phyloP scores from a whole-genome alignment of 1,140 invertebrate genomes.

The Coptotermes formosanus region DNA sequence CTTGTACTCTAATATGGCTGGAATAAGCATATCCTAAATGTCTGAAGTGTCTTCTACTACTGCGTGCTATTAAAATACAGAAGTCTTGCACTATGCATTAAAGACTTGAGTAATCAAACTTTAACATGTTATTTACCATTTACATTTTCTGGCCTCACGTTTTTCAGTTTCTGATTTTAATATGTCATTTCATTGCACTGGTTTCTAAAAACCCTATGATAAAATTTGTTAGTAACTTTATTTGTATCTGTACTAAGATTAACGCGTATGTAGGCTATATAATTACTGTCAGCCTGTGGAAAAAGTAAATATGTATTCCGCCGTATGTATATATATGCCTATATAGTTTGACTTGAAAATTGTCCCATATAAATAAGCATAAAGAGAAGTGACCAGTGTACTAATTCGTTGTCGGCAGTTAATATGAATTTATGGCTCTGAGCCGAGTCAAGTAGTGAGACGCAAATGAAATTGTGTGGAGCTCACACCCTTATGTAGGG shows the following conservation, averaged over 20 bases:
- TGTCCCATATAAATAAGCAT: background rate
- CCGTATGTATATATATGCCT: background rate
- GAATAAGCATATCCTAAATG: no score
- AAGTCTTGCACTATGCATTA: no score
- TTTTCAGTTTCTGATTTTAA: no score
- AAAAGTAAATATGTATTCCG: background rate
- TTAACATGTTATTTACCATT: no score
- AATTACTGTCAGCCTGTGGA: background rate
- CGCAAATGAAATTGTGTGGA: slow-evolving; percentile 8
- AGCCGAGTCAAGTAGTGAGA: background rate
- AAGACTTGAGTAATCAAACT: no score
- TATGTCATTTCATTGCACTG: no score
- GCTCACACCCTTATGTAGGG: background rate
- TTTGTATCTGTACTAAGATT: background rate
- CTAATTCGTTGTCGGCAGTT: background rate
- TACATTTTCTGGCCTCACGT: no score
- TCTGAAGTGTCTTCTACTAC: no score
- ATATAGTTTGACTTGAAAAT: background rate
- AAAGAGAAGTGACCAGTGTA: background rate
- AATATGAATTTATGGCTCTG: background rate
- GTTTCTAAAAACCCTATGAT: background rate
- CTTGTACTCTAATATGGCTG: no score
- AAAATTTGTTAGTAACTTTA: background rate
- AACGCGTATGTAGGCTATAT: background rate
- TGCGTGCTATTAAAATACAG: no score